These are phyloP conservation scores for Ornithoptera alexandrae DNA, from an alignment of 2,888 invertebrate genomes.

Conservation along the genomic window DNA sequence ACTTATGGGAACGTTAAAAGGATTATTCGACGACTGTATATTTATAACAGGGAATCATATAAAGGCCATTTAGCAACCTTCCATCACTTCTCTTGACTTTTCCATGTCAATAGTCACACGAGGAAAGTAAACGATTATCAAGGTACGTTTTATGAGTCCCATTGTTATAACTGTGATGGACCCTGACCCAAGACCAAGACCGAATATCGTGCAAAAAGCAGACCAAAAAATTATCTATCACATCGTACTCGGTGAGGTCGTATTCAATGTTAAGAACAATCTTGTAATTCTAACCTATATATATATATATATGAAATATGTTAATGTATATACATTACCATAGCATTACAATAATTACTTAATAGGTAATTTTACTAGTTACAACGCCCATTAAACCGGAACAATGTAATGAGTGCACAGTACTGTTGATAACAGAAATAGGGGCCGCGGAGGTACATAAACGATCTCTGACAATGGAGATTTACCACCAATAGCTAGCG, in stretches of 20 bases:
- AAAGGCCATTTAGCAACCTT: slow-evolving; percentile 16
- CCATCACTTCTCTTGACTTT: slow-evolving; percentile 25
- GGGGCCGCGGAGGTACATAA: no score
- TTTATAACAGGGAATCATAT: slow-evolving; percentile 18
- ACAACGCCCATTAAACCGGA: no score
- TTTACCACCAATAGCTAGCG: no score
- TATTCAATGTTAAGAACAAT: slow-evolving; percentile 21
- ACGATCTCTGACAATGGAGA: no score
- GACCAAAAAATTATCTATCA: slow-evolving; percentile 26
- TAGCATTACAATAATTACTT: no score
- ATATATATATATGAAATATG: slow-evolving; percentile 5
- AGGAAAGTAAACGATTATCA: slow-evolving; percentile 7
- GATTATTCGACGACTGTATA: background rate
- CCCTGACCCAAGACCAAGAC: slow-evolving; percentile 27
- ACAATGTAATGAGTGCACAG: no score
- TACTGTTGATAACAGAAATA: no score
- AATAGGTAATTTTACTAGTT: no score
- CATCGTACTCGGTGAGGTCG: slow-evolving; percentile 23
- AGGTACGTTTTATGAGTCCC: slow-evolving; percentile 13
- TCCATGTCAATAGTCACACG: slow-evolving; percentile 26
- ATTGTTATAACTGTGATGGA: slow-evolving; percentile 23
- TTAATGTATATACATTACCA: background rate
- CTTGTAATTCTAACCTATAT: slow-evolving; percentile 14
- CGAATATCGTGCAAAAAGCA: slow-evolving; percentile 22
- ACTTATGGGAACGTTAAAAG: no score